phyloP scores from a whole-genome alignment of 2,113 vertebrate genomes.

The Siniperca chuatsi region DNA sequence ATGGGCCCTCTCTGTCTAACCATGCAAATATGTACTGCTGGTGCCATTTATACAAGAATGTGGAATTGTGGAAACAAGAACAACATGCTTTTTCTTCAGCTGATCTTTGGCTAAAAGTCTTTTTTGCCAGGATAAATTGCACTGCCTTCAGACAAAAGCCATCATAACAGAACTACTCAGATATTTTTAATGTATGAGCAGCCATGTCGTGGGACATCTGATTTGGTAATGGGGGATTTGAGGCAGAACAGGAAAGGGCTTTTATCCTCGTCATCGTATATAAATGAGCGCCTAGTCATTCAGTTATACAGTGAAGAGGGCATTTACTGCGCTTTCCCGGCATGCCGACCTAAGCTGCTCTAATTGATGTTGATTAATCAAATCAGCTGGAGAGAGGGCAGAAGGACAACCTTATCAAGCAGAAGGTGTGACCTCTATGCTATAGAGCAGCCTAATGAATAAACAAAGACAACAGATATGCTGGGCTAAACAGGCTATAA shows the following conservation, averaged over 20 bases:
- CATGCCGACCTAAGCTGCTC: constrained; percentile 48
- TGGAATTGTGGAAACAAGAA: constrained; percentile 43
- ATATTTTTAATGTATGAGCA: constrained; percentile 33
- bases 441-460: constrained; percentile 54
- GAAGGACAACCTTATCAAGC: constrained; percentile 68
- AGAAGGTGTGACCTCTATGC: constrained; percentile 51
- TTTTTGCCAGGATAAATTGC: constrained; percentile 46
- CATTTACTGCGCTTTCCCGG: constrained; percentile 44
- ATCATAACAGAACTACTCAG: constrained; percentile 13
- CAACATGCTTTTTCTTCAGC: constrained; percentile 42
- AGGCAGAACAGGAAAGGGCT: constrained; percentile 24
- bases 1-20: constrained; percentile 68
- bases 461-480: constrained; percentile 52
- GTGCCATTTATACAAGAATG: constrained; percentile 65
- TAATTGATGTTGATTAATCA: constrained; percentile 79
- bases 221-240: constrained; percentile 33
- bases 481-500: constrained; percentile 45
- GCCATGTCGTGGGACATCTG: constrained; percentile 3
- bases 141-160: constrained; percentile 29
- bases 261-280: constrained; percentile 33
- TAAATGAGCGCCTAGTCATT: constrained; percentile 22
- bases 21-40: constrained; percentile 72
- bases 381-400: constrained; percentile 62
- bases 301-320: constrained; percentile 33
- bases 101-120: constrained; percentile 41